These are phyloP conservation scores for Meloidogyne floridensis DNA, from an alignment of 1,140 invertebrate genomes.

Conservation along the genomic window DNA sequence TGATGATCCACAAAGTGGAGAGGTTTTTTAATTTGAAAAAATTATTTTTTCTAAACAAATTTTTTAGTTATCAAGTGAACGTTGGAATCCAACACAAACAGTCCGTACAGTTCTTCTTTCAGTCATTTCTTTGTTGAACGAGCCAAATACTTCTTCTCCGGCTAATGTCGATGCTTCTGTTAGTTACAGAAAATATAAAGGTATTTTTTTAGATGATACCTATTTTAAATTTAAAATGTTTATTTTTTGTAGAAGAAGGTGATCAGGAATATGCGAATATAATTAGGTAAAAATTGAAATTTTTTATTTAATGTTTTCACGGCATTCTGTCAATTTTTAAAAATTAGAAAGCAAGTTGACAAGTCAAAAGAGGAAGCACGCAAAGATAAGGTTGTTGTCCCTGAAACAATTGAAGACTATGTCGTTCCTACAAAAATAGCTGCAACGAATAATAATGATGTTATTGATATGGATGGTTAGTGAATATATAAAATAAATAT, in stretches of 20 bases:
- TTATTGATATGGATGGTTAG: slow-evolving; percentile 43
- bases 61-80: slow-evolving; percentile 82
- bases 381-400: slow-evolving; percentile 92
- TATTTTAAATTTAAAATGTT: background rate
- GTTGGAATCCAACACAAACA: slow-evolving; percentile 99
- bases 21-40: slow-evolving; percentile 67
- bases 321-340: background rate
- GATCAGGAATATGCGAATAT: slow-evolving; percentile 91
- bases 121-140: slow-evolving; percentile 96
- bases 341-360: slow-evolving; percentile 77
- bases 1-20: slow-evolving; percentile 97
- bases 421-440: slow-evolving; percentile 78
- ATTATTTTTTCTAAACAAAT: background rate
- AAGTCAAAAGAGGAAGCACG: slow-evolving; percentile 90
- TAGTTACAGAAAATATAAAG: slow-evolving; percentile 97
- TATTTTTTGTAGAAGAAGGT: slow-evolving; percentile 78
- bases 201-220: slow-evolving; percentile 66
- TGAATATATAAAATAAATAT: slow-evolving; percentile 37
- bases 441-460: slow-evolving; percentile 28
- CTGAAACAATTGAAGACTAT: slow-evolving; percentile 95
- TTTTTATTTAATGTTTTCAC: background rate
- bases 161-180: slow-evolving; percentile 99
- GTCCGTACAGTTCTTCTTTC: slow-evolving; percentile 95
- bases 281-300: slow-evolving; percentile 14
- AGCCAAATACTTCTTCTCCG: slow-evolving; percentile 98